phyloP scores from a whole-genome alignment of 2,113 vertebrate genomes.

The Cyprinodon tularosa region DNA sequence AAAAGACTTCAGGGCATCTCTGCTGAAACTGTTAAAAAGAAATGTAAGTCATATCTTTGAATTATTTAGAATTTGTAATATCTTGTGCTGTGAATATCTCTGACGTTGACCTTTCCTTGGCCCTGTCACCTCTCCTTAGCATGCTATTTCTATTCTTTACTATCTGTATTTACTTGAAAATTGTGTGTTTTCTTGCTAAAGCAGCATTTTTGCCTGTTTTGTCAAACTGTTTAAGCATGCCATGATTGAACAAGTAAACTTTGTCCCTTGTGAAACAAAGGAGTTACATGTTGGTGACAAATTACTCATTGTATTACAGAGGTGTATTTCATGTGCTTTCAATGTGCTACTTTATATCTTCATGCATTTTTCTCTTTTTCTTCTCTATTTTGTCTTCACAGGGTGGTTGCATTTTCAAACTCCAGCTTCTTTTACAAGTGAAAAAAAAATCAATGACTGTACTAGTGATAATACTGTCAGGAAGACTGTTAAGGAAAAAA shows the following conservation, averaged over 20 bases:
- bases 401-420: conserved; percentile 79
- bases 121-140: conserved; percentile 10
- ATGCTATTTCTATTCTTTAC: conserved; percentile 11
- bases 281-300: conserved; percentile 18
- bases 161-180: conserved; percentile 14
- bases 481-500: conserved; percentile 60
- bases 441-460: conserved; percentile 56
- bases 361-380: conserved; percentile 59
- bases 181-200: conserved; percentile 8
- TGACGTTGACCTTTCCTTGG: conserved; percentile 12
- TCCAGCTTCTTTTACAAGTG: conserved; percentile 59
- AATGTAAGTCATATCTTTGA: conserved; percentile 66
- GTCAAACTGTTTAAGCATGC: neutral
- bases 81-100: neutral
- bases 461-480: conserved; percentile 55
- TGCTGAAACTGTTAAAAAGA: conserved; percentile 62
- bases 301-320: conserved; percentile 24
- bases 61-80: conserved; percentile 3
- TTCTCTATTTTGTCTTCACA: conserved; percentile 76
- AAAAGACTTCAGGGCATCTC: conserved; percentile 64
- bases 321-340: conserved; percentile 53
- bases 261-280: conserved; percentile 8
- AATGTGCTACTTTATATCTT: conserved; percentile 64
- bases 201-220: conserved; percentile 19
- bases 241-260: neutral